Evolutionary conservation across 2,888 invertebrate genomes (phyloP).

Genomic region (Rhorus exstirpatorius): DNA sequence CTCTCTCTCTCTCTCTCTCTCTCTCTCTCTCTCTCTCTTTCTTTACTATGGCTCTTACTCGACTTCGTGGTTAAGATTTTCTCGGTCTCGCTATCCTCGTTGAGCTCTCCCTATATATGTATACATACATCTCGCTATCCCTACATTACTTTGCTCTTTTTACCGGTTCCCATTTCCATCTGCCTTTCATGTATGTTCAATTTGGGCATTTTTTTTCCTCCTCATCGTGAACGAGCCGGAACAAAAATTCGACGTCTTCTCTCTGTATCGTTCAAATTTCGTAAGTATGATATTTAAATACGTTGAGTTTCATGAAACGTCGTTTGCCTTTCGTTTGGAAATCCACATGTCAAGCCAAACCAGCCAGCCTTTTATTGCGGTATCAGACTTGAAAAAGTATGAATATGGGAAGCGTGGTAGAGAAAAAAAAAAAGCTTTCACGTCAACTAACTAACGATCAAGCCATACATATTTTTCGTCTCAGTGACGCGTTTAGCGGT

Average conservation of each 20-base stretch:
- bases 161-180: background rate
- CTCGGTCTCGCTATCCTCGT: conserved; percentile 74
- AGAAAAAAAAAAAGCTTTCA: background rate
- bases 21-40: background rate
- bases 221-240: background rate
- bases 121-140: background rate
- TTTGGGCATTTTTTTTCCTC: conserved; percentile 18
- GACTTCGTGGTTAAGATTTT: conserved; percentile 77
- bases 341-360: conserved; percentile 15
- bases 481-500: conserved; percentile 10
- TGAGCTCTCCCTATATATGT: background rate
- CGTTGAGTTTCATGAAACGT: background rate
- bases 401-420: background rate
- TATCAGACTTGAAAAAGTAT: conserved; percentile 5
- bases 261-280: background rate
- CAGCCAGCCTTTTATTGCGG: background rate
- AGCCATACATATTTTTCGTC: conserved; percentile 25
- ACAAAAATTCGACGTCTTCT: background rate
- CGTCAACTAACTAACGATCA: background rate
- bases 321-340: conserved; percentile 11
- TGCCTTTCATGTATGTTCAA: conserved; percentile 42
- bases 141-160: background rate
- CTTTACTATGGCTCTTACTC: conserved; percentile 28
- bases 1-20: background rate
- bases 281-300: conserved; percentile 12